These are phyloP conservation scores for Lasioglossum oenotherae DNA, from an alignment of 2,888 invertebrate genomes.

Conservation along the genomic window DNA sequence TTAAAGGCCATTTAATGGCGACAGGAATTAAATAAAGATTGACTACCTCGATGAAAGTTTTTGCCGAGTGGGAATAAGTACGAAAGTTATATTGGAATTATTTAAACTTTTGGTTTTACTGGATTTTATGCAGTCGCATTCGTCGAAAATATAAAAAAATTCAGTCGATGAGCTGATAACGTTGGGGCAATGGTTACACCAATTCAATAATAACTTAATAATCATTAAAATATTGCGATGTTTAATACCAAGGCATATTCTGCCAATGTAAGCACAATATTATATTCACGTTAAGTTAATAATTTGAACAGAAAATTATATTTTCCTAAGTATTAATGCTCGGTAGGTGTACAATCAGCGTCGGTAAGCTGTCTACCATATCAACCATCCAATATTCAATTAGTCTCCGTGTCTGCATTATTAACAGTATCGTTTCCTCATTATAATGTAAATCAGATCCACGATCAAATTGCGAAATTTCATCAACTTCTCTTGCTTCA, in stretches of 20 bases:
- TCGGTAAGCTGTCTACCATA: not conserved
- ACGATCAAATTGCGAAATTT: not conserved
- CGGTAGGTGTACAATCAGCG: not conserved
- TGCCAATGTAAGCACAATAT: not conserved
- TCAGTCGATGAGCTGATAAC: not conserved
- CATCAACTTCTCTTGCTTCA: not conserved
- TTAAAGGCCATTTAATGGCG: not conserved
- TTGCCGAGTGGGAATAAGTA: not conserved
- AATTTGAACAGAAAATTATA: not conserved
- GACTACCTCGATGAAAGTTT: not conserved
- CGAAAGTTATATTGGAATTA: not conserved
- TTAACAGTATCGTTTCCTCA: constrained; percentile 22
- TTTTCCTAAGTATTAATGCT: not conserved
- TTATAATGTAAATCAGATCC: constrained; percentile 19
- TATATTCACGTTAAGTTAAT: not conserved
- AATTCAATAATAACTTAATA: not conserved
- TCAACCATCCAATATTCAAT: constrained; percentile 16
- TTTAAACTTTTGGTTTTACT: not conserved
- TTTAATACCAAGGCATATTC: not conserved
- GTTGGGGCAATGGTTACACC: not conserved
- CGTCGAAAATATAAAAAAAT: not conserved
- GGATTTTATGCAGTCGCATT: not conserved
- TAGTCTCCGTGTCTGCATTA: not conserved
- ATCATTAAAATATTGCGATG: not conserved
- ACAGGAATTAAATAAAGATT: not conserved